A percentile compares a stretch with the other conserved stretches of the same genome.
Conservation (phyloP, 1,140 invertebrate genomes). For the Ganaspis sp. region DNA sequence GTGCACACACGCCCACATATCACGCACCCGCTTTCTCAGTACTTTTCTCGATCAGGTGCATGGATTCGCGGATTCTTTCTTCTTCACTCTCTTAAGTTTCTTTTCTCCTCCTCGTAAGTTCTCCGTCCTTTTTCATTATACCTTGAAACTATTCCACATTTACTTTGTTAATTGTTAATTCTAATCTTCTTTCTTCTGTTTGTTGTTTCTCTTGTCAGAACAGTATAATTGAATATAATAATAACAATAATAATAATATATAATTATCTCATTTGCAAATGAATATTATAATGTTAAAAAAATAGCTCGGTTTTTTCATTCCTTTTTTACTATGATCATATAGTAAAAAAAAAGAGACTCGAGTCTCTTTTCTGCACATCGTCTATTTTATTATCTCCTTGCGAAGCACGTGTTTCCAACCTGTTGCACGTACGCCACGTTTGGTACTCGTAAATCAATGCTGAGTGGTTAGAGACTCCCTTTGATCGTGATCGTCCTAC, state of each 20-base stretch:
- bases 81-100: background rate
- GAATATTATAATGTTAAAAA: too few relatives aligned
- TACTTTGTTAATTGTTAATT: too few relatives aligned
- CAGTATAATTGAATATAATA: too few relatives aligned
- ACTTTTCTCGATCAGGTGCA: constrained; percentile 21
- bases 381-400: background rate
- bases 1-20: constrained; percentile 19
- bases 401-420: constrained; percentile 17
- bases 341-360: too few relatives aligned
- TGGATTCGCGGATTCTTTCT: background rate
- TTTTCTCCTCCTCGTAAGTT: background rate
- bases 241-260: too few relatives aligned
- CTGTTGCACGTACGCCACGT: constrained; percentile 18
- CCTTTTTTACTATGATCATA: too few relatives aligned
- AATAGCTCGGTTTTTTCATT: too few relatives aligned
- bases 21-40: constrained; percentile 5
- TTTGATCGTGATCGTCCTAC: constrained; percentile 21
- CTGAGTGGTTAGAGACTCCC: background rate
- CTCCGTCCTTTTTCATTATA: constrained; percentile 22
- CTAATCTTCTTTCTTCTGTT: background rate
- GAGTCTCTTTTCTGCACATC: background rate
- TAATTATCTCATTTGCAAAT: too few relatives aligned
- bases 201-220: background rate
- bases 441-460: constrained; percentile 23
- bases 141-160: background rate